Evolutionary conservation across 1,140 invertebrate genomes (phyloP), one percentile per base, ranked within the genome.

Genomic region (Mya arenaria): DNA sequence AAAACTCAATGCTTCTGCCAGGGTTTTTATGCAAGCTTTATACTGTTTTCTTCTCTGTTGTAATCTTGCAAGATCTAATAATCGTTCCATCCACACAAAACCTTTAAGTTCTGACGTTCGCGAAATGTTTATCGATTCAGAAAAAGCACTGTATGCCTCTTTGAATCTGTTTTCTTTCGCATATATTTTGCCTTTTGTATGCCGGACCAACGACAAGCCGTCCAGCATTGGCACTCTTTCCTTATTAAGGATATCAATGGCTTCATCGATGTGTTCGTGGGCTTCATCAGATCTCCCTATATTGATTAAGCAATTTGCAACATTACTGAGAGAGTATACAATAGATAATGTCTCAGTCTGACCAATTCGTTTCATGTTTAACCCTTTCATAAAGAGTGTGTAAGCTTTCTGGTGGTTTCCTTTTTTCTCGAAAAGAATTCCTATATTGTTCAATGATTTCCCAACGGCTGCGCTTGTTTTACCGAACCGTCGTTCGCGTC

Each of bases 141-240:
- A n/a, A n/a, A 63, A 77, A 23, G 56, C 56, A 17, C 30, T 41
- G 13, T 17, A 19, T 62, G 73, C 28, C 23, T 60, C 23, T 23
- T 8, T 28, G 4, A 19, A 41, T 44, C 25, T 62, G n/a, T 41
- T 41, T 48, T 60, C 13, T 25, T 25, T 60, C 5, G 52, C 19
- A 34, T 77, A 77, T 10, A 63, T 39, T 41, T 77, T 77, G 10
- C 73, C 73, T 60, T 39, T 28, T 28, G 73, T 60, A 30, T 77
- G 62, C 32, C 44, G 48, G 13, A 60, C 25, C n/a, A 77, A 39
- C n/a, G 52, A 36, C 2, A 63, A 28, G 3, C 19, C 58, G 25
- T 60, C 73, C 23, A 32, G 17, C 23, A 39, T 34, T 19, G 8
- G 25, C 1, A 77, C 28, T 3, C 44, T 28, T 41, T 60, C 30